Base-by-base conservation (phyloP, 2,888 invertebrate genomes). In the Aspidiotus rigidus region DNA sequence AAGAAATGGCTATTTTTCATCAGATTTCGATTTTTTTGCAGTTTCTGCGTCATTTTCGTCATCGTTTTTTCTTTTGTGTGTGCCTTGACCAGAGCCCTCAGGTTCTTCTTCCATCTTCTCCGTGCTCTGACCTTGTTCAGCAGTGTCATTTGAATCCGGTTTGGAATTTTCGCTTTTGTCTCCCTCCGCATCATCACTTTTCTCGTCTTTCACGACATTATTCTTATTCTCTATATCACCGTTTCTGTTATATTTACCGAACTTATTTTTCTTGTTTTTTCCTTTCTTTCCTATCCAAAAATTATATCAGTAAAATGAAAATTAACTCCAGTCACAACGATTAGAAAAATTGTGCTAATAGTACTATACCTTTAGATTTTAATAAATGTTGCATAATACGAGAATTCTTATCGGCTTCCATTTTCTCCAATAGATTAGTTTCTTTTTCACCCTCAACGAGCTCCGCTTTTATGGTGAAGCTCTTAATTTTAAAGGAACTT, bases 371-470 rank as follows among this genome's bases (percentile, higher is more conserved):
- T 64, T 71, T 69, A 15, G 56, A 16, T 62, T 72, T 56, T 69
- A 70, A 10, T 42, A 67, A 0, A 42, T 44, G 60, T 69, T 70
- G 64, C 40, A 72, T 56, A 2, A 62, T 49, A 1, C 67, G 60
- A 10, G 61, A 61, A 44, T 66, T 69, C n/a, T 44, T 59, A 53
- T 70, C 70, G 11, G 59, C 62, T 16, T 59, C 62, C 11, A 69
- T 66, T 28, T 70, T 69, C n/a, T 72, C 63, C 28, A 72, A 70
- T 7, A 72, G 8, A 17, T 67, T 60, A 10, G 13, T 40, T 60
- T 67, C 67, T 49, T 67, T 59, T 53, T 70, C 70, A 8, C 70
- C 70, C 41, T 64, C 64, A 0, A 61, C 70, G 15, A 64, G 40
- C 60, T 70, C 64, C 10, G 61, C 59, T 11, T 60, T 64, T 2